These are phyloP conservation scores for Bufotes viridis DNA, from an alignment of 2,797 vertebrate genomes.

Conservation along the genomic window DNA sequence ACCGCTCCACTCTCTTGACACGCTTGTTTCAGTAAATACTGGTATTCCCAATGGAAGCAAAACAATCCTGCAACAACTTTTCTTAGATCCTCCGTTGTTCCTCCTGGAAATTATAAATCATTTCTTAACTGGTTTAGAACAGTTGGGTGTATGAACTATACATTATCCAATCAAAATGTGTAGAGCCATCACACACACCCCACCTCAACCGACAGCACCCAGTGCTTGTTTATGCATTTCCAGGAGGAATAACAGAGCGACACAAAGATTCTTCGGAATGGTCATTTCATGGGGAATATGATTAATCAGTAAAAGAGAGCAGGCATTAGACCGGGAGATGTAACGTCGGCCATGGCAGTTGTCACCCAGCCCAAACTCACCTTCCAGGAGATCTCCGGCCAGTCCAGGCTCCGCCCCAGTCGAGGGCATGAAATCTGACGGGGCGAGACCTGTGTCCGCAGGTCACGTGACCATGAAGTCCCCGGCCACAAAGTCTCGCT, in stretches of 20 bases:
- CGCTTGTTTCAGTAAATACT: no score
- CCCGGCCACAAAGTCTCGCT: slow-evolving; percentile 62
- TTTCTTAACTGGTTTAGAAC: no score
- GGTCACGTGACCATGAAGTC: slow-evolving; percentile 89
- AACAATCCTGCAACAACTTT: no score
- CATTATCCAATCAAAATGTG: no score
- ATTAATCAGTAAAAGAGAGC: not conserved
- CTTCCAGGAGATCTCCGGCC: slow-evolving; percentile 94
- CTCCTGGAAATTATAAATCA: no score
- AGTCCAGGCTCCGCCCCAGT: slow-evolving; percentile 96
- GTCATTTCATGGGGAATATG: not conserved
- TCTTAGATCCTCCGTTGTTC: no score
- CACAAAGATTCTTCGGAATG: not conserved
- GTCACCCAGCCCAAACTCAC: slow-evolving; percentile 71
- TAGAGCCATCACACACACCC: not conserved
- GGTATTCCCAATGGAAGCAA: no score
- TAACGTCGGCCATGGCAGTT: not conserved
- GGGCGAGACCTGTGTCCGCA: slow-evolving; percentile 95
- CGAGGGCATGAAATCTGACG: slow-evolving; percentile 97
- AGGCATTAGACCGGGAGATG: not conserved
- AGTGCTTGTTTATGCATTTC: not conserved
- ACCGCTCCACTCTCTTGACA: no score
- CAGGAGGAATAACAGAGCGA: not conserved
- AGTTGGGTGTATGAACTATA: no score
- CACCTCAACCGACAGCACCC: not conserved